These are phyloP conservation scores for Lasius fuliginosus DNA, from an alignment of 2,888 invertebrate genomes.

Conservation along the genomic window DNA sequence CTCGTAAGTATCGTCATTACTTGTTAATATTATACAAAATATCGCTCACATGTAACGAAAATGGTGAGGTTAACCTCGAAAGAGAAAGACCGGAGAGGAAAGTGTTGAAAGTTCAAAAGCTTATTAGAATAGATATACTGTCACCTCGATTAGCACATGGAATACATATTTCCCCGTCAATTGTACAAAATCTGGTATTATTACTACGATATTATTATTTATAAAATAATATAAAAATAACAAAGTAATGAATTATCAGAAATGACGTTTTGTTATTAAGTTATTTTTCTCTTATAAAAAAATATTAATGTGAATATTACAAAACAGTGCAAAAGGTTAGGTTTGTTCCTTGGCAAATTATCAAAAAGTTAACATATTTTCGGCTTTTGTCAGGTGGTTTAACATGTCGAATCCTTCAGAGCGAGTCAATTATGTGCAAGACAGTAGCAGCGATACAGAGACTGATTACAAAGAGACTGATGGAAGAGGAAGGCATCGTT, in stretches of 20 bases:
- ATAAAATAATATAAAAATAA: neutral
- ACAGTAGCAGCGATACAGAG: constrained; percentile 95
- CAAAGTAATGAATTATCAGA: neutral
- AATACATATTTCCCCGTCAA: neutral
- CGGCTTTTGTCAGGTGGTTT: constrained; percentile 79
- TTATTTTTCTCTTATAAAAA: neutral
- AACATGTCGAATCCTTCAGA: constrained; percentile 84
- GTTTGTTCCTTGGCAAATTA: neutral
- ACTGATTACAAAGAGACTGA: constrained; percentile 92
- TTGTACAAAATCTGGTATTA: neutral
- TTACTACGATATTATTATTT: neutral
- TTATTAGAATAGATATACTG: neutral
- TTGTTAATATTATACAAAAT: neutral
- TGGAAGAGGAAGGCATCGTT: constrained; percentile 89
- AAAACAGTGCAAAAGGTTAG: neutral
- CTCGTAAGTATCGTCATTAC: constrained; percentile 73
- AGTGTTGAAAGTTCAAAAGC: neutral
- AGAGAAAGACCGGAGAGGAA: neutral
- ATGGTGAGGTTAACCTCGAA: neutral
- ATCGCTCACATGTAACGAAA: neutral
- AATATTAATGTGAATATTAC: neutral
- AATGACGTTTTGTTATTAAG: neutral
- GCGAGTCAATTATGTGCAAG: constrained; percentile 86
- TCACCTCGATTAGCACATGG: neutral
- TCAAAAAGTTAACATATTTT: constrained; percentile 5